phyloP scores from a whole-genome alignment of 2,888 invertebrate genomes.

The Eurytoma adleriae region DNA sequence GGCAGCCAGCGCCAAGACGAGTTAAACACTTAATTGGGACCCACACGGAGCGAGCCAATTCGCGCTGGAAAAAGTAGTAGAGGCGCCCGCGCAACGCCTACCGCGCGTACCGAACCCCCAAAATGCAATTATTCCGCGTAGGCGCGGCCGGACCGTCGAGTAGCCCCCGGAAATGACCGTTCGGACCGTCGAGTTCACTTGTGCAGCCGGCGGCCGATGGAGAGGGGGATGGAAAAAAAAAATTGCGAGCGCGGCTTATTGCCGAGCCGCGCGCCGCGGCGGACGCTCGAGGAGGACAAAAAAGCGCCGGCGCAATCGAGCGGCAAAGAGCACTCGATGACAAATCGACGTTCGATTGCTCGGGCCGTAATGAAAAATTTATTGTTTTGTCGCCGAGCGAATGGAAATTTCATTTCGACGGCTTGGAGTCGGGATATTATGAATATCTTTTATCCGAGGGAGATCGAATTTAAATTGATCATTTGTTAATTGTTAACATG shows the following conservation, averaged over 20 bases:
- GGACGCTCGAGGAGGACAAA: not conserved
- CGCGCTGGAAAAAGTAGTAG: no score
- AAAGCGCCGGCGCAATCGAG: not conserved
- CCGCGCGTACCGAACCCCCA: not conserved
- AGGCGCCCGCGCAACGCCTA: constrained; percentile 6
- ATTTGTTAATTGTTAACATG: no score
- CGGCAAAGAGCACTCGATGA: constrained; percentile 5
- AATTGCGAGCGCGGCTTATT: constrained; percentile 20
- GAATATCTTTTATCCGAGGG: not conserved
- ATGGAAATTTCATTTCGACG: not conserved
- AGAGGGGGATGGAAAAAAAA: not conserved
- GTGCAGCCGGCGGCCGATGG: not conserved
- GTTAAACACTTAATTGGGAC: constrained; percentile 52
- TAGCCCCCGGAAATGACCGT: not conserved
- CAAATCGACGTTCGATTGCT: constrained; percentile 9
- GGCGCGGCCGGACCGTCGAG: not conserved
- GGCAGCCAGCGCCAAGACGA: constrained; percentile 26
- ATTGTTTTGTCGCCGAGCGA: constrained; percentile 3
- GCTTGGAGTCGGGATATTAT: not conserved
- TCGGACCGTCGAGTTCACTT: not conserved
- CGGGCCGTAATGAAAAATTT: constrained; percentile 2
- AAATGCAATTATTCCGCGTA: constrained; percentile 40
- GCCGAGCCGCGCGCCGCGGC: not conserved
- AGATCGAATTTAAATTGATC: no score
- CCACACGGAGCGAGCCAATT: not conserved